phyloP scores from a whole-genome alignment of 2,113 vertebrate species.

The Rhadina sibilatrix region DNA sequence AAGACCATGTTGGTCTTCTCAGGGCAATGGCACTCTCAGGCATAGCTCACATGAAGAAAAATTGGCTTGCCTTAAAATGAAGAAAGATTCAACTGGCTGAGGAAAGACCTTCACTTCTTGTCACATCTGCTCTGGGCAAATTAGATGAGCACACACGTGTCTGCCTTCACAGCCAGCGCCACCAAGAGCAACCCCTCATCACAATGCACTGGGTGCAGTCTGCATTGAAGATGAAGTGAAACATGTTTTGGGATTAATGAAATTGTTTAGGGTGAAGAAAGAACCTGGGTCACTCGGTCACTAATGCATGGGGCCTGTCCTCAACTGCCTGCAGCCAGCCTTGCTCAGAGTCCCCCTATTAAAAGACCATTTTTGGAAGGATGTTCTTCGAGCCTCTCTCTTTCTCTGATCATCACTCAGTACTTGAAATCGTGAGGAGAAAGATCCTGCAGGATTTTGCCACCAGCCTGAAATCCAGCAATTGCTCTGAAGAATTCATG shows the following conservation, averaged over 20 bases:
- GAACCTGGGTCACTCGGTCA: not conserved
- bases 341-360: not conserved
- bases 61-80: not conserved
- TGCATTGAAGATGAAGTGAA: not conserved
- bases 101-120: not conserved
- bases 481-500: not conserved
- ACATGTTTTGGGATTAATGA: not conserved
- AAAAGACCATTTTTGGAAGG: not conserved
- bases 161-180: not conserved
- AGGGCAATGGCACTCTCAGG: not conserved
- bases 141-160: rapidly evolving
- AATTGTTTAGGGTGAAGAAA: not conserved
- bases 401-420: not conserved
- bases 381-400: not conserved
- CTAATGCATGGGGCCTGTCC: not conserved
- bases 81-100: not conserved
- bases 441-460: not conserved
- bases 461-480: not conserved
- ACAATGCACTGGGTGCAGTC: not conserved
- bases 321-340: not conserved
- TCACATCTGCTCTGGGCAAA: not conserved
- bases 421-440: not conserved
- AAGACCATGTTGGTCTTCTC: not conserved
- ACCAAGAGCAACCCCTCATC: not conserved
- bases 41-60: not conserved